phyloP scores from a whole-genome alignment of 2,113 vertebrate species.

The Sinocyclocheilus grahami region DNA sequence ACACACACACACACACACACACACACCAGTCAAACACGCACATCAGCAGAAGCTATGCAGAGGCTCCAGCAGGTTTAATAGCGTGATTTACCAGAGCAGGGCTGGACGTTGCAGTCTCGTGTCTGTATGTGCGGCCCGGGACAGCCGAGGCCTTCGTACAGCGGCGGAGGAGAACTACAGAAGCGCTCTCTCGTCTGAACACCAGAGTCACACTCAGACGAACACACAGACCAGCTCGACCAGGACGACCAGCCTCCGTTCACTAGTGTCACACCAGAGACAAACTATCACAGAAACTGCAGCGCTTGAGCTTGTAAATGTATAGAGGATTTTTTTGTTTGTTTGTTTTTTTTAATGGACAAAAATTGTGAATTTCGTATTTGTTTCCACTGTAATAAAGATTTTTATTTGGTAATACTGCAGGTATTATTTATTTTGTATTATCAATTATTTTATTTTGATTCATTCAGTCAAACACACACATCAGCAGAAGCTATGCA shows the following conservation, averaged over 20 bases:
- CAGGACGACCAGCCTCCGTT: conserved; percentile 78
- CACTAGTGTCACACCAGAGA: conserved; percentile 64
- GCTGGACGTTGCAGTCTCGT: conserved; percentile 81
- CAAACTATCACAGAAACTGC: not conserved
- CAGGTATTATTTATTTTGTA: too few relatives aligned
- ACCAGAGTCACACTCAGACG: conserved; percentile 79
- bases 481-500: not conserved
- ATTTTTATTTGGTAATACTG: too few relatives aligned
- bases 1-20: not conserved
- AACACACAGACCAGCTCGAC: conserved; percentile 82
- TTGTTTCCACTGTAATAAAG: not conserved
- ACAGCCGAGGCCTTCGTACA: conserved; percentile 71
- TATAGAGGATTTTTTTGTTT: too few relatives aligned
- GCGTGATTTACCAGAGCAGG: conserved; percentile 75
- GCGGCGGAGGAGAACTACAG: conserved; percentile 72
- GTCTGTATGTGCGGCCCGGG: conserved; percentile 84
- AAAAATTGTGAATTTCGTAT: not conserved
- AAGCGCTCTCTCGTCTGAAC: conserved; percentile 79
- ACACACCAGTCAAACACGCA: not conserved
- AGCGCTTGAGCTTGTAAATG: not conserved
- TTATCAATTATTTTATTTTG: too few relatives aligned
- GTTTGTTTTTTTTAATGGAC: too few relatives aligned
- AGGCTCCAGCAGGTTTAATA: not conserved
- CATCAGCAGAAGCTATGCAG: not conserved
- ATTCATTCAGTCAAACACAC: not conserved